Conservation (phyloP, 2,113 vertebrate species). For the Rhynchomys soricoides region DNA sequence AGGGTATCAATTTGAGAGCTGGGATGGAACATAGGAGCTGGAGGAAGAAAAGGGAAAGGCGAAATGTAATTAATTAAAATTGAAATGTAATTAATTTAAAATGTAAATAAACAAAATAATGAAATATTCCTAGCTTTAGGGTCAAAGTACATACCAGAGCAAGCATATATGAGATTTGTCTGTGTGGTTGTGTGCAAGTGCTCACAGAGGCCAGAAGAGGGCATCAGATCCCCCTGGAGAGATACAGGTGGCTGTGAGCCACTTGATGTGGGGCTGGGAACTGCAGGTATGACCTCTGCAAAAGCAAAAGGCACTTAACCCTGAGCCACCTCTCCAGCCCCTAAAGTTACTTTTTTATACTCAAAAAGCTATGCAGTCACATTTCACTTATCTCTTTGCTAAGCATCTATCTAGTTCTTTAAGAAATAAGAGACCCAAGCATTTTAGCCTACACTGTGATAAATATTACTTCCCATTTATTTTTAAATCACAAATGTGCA, state of each 20-base stretch:
- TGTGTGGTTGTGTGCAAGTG: background rate
- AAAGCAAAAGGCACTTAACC: background rate
- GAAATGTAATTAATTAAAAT: background rate
- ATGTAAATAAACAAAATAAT: background rate
- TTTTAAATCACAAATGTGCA: constrained; percentile 50
- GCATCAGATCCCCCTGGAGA: background rate
- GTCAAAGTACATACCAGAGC: background rate
- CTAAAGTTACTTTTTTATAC: constrained; percentile 32
- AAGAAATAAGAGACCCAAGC: background rate
- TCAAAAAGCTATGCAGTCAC: background rate
- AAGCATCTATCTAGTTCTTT: background rate
- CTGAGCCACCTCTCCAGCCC: background rate
- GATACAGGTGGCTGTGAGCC: background rate
- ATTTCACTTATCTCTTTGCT: constrained; percentile 19
- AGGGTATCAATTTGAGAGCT: background rate
- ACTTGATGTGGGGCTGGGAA: background rate
- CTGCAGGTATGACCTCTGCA: background rate
- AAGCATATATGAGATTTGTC: background rate
- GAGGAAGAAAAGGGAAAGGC: background rate
- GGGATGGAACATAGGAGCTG: background rate
- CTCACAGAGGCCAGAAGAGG: background rate
- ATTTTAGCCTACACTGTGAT: constrained; percentile 28
- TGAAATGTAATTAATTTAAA: background rate
- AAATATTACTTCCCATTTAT: constrained; percentile 33
- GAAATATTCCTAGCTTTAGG: constrained; percentile 46